A percentile compares a stretch with the other conserved stretches of the same genome.
phyloP scores from a whole-genome alignment of 2,797 vertebrate genomes.

The Sphenodon punctatus region DNA sequence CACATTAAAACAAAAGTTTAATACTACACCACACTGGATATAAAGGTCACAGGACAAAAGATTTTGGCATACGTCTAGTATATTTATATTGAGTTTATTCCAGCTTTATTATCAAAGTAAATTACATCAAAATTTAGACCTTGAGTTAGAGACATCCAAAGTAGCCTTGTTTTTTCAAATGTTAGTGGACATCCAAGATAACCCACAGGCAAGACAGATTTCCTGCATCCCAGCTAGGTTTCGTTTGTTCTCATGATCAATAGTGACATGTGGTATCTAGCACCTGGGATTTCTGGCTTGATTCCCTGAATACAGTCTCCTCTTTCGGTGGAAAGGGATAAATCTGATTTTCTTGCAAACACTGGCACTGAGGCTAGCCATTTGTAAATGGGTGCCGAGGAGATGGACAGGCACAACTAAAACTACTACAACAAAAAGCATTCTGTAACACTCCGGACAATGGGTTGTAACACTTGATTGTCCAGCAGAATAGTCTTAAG shows the following conservation, averaged over 20 bases:
- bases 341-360: conserved; percentile 11
- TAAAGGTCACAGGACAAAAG: rapidly evolving
- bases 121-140: background rate
- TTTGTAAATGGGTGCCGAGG: background rate
- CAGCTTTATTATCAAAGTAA: rapidly evolving
- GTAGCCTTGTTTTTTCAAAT: background rate
- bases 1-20: background rate
- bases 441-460: background rate
- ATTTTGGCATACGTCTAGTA: rapidly evolving
- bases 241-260: background rate
- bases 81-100: background rate
- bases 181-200: background rate
- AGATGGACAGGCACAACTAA: background rate
- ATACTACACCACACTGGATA: background rate
- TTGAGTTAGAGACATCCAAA: background rate
- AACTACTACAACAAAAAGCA: too few relatives aligned
- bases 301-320: background rate
- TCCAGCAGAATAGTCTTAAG: background rate
- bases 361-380: background rate
- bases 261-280: background rate
- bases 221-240: background rate
- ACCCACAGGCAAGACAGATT: background rate
- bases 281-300: conserved; percentile 1
- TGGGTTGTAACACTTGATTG: background rate
- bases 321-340: background rate